Conservation (phyloP, 2,888 invertebrate species). For the Thereva unica region DNA sequence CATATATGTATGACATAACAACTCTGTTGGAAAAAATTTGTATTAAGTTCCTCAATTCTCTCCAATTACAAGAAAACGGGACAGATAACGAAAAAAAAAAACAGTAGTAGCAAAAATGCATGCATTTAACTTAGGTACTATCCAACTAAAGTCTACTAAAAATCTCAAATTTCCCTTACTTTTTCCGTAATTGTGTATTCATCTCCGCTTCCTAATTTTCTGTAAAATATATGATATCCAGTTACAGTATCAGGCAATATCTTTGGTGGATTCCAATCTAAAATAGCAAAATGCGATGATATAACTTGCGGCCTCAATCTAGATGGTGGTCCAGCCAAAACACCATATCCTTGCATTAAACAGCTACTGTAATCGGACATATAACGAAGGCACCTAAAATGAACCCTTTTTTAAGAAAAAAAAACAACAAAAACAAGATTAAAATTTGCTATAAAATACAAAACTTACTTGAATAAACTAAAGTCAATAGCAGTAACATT, state of each 20-base stretch:
- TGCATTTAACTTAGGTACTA: no score
- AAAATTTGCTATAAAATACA: neutral
- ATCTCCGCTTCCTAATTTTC: constrained; percentile 61
- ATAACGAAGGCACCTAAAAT: constrained; percentile 72
- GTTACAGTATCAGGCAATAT: constrained; percentile 72
- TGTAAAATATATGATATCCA: constrained; percentile 66
- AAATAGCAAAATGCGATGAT: constrained; percentile 74
- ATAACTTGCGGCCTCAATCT: constrained; percentile 73
- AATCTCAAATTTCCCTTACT: constrained; percentile 51
- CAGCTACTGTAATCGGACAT: constrained; percentile 83
- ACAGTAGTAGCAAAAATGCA: no score
- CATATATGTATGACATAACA: no score
- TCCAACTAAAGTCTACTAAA: neutral
- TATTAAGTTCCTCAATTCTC: no score
- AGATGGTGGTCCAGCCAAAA: constrained; percentile 74
- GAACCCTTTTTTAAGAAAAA: constrained; percentile 9
- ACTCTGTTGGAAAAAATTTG: no score
- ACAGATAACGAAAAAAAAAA: no score
- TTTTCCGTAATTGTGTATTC: constrained; percentile 64
- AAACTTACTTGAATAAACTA: constrained; percentile 79
- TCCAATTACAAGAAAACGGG: no score
- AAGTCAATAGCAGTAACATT: constrained; percentile 78
- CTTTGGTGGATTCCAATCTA: constrained; percentile 77
- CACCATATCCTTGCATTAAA: constrained; percentile 81
- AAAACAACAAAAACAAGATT: neutral